Base-by-base conservation (phyloP, 2,113 vertebrate species). In the Trematocara marginatum region DNA sequence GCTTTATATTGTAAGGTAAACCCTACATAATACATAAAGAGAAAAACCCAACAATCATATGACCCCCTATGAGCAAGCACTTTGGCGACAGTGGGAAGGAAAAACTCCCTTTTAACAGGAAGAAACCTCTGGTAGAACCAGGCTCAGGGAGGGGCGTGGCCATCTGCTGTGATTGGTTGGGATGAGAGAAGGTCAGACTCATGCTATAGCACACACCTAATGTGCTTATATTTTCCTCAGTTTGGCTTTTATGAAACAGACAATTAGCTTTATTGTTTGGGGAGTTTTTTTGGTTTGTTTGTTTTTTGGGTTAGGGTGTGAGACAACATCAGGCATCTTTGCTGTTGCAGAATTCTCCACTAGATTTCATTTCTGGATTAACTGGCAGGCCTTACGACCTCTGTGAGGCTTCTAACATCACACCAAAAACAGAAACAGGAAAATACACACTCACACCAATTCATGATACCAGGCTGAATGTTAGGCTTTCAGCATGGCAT, bases 111-210 rank as follows among this genome's bases (percentile, higher is more conserved):
- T 57, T 57, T 31, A 57, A 57, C 12, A 31, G 26, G 3, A 31
- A 57, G 54, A 31, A 57, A 57, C 13, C 54, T 57, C 1, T 0
- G 13, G 26, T 4, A 31, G 54, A 57, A 31, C 54, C 54, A 57
- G 54, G 26, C 2, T 57, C 26, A 57, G 54, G 26, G 26, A 31
- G 56, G 56, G 56, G 7, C 13, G 2, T 12, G 2, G 26, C 54
- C 56, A 59, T 59, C 13, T 31, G 26, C 26, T 0, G 1, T 2
- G 1, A 59, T 1, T 2, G 0, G 56, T 59, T 34, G 15, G 56
- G 56, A 3, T 59, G 26, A 59, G 26, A 59, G 56, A 59, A 34
- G 56, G 56, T 71, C 38, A 45, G 38, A 45, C 12, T 45, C 12
- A 45, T 45, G 38, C 35, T 26, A 45, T 45, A 45, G 66, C 40